Evolutionary conservation across 2,888 invertebrate species (phyloP), one percentile per base, ranked within the genome.

Genomic region (Emmelina monodactyla): DNA sequence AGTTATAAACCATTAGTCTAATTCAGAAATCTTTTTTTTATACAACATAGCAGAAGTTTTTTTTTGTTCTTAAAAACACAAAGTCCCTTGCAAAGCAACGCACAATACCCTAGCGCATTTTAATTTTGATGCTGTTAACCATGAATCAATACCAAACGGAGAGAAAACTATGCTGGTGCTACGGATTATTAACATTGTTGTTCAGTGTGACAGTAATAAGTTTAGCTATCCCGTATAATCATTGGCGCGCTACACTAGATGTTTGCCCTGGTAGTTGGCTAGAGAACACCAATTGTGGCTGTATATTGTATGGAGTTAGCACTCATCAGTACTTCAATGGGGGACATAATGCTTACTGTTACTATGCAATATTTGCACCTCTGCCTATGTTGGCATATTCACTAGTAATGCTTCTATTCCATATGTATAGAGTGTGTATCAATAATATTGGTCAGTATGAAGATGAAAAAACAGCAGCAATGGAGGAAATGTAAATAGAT

Each of bases 321-420:
- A 85, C 86, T 11, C 82, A 69, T 34, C 82, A 81, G 28, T 82
- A 82, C 47, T 88, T 88, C 49, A 82, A 76, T 60, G 88, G 88
- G 31, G 88, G 88, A 1, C 83, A 83, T 44, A 82, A 83, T 40
- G 83, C 84, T 0, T 83, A 84, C 39, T 89, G 88, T 47, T 66
- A 86, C 41, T 88, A 84, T 73, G 83, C 86, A n/a, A 83, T 86
- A 35, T 86, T 86, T 49, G 88, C 87, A 2, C 82, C 87, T 1
- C 46, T 88, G 7, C 71, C 88, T 10, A 82, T 87, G 16, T 61
- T 88, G 16, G 64, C 84, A n/a, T 85, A 86, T 52, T 80, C 83
- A 13, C 53, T 87, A 5, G 75, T 85, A n/a, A 82, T 88, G 70
- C 80, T 83, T 2, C 67, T 85, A 38, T 88, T 86, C 50, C 88